Evolutionary conservation across 2,888 invertebrate genomes (phyloP).

Genomic region (Macrophya annulata): DNA sequence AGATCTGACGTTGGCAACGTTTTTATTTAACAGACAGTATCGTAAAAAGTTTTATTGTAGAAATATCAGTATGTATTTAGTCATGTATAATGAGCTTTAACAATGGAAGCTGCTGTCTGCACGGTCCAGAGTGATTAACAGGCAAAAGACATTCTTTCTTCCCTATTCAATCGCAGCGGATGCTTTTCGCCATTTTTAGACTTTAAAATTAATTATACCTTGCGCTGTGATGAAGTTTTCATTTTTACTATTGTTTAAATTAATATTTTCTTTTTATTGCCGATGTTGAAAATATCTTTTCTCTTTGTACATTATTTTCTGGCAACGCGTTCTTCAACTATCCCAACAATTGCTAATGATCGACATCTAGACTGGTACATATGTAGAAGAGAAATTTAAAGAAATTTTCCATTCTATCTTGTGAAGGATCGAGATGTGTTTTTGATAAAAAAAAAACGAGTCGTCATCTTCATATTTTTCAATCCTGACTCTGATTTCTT

Average conservation of each 20-base stretch:
- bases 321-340: constrained; percentile 49
- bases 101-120: constrained; percentile 50
- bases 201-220: constrained; percentile 10
- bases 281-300: not conserved
- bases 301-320: constrained; percentile 55
- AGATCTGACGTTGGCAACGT: not conserved
- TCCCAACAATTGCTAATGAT: constrained; percentile 46
- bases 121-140: constrained; percentile 50
- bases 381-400: constrained; percentile 14
- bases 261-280: not conserved
- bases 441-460: not conserved
- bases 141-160: constrained; percentile 42
- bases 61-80: constrained; percentile 14
- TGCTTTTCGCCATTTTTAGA: constrained; percentile 31
- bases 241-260: constrained; percentile 40
- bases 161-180: constrained; percentile 47
- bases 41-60: constrained; percentile 3
- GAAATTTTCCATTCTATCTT: not conserved
- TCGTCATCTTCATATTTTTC: constrained; percentile 24
- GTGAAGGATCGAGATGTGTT: not conserved
- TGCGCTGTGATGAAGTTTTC: constrained; percentile 63
- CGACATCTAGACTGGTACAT: constrained; percentile 40
- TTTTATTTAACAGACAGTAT: constrained; percentile 8
- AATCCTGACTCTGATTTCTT: not conserved
- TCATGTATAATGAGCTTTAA: constrained; percentile 33